Base-by-base conservation (phyloP, 2,797 vertebrate genomes). In the Tachyglossus aculeatus region DNA sequence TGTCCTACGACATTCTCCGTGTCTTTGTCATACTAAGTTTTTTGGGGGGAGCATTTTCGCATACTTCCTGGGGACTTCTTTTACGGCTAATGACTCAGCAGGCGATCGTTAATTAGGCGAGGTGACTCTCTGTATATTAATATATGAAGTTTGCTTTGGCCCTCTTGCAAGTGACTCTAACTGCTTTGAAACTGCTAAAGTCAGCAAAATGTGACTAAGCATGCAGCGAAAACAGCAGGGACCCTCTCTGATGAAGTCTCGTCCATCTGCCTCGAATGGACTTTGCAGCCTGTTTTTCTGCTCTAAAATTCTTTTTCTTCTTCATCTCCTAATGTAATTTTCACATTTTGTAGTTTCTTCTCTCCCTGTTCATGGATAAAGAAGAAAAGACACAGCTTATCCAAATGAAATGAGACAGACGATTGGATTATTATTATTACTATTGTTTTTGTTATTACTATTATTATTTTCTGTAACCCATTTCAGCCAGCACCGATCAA, bases 91-190 rank as follows among this genome's bases (percentile, higher is more conserved):
- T 77, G 61, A 84, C 82, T 83, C 73, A 74, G 63, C 77, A 16
- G n/a, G 41, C 69, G 48, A 34, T 62, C 82, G 70, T 66, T 89
- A 88, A 90, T 88, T 84, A 81, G 60, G 36, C 63, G 41, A 53
- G 29, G 74, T 84, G 55, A 82, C 52, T 43, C 45, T 21, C 48
- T 45, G 66, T 57, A 36, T 62, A 43, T 57, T 80, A 16, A 50
- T 74, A 29, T 67, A 45, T 36, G 69, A 75, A 76, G 45, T 48
- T 24, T 27, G 50, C 74, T 29, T 63, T 59, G 29, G 53, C 43
- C 52, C 12, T 77, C 39, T 72, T 38, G 51, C 65, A 57, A 71
- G 67, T 52, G 63, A 29, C 33, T 39, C 11, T 54, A 71, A 61
- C 15, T 47, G 59, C 69, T 83, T 81, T 84, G 59, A 80, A 73